Conservation (phyloP, 92 coral and sea anemone species). For the Micromussa lordhowensis region DNA sequence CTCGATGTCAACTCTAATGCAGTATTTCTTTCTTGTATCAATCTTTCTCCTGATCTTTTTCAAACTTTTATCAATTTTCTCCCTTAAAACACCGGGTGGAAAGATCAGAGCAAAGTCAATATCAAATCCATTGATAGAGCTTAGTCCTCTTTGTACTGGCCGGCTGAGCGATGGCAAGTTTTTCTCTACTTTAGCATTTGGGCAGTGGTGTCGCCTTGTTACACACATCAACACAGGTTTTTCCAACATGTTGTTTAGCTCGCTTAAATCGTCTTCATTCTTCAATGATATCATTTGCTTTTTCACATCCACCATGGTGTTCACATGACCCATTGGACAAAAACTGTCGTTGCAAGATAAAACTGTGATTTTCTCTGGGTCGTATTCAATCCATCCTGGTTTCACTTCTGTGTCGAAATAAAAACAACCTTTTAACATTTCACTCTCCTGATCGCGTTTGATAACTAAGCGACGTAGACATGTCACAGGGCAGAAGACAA, state of each 20-base stretch:
- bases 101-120: constrained; percentile 35
- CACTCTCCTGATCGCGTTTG: not conserved
- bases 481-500: constrained; percentile 11
- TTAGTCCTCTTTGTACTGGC: constrained; percentile 7
- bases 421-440: constrained; percentile 25
- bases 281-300: constrained; percentile 25
- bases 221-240: constrained; percentile 29
- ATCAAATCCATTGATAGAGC: constrained; percentile 9
- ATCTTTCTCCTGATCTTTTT: not conserved
- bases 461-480: not conserved
- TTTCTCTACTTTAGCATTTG: not conserved
- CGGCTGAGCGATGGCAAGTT: not conserved
- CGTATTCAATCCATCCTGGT: constrained; percentile 31
- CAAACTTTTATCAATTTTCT: not conserved
- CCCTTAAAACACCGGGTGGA: constrained; percentile 11
- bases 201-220: constrained; percentile 20
- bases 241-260: not conserved
- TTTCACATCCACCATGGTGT: not conserved
- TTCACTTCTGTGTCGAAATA: not conserved
- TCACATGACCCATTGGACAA: not conserved
- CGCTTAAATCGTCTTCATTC: not conserved
- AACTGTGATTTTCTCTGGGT: constrained; percentile 23
- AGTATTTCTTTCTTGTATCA: not conserved
- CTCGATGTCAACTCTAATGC: constrained; percentile 32
- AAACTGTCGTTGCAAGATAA: constrained; percentile 21